phyloP scores from a whole-genome alignment of 2,797 vertebrate genomes.

The Garrulus glandarius region DNA sequence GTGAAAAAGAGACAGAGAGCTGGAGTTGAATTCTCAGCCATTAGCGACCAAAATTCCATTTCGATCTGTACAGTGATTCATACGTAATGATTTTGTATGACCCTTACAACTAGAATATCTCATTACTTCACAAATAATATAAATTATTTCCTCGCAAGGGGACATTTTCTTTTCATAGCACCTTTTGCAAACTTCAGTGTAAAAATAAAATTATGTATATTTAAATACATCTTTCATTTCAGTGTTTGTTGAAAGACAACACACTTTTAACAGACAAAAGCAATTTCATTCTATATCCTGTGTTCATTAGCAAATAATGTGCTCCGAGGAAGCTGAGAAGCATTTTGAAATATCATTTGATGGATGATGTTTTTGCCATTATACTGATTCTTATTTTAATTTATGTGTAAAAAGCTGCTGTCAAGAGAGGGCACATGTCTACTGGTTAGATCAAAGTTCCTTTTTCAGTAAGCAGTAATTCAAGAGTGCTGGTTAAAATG shows the following conservation, averaged over 20 bases:
- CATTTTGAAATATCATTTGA: neutral
- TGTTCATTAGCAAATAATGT: neutral
- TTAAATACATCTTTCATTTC: neutral
- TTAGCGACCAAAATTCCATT: neutral
- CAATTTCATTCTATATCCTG: neutral
- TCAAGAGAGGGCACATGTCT: neutral
- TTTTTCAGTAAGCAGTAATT: neutral
- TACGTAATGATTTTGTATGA: neutral
- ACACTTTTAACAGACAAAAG: neutral
- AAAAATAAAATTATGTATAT: neutral
- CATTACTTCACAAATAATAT: neutral
- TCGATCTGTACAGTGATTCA: neutral
- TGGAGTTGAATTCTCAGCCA: neutral
- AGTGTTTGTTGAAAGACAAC: neutral
- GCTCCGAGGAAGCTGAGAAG: neutral
- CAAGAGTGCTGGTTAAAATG: neutral
- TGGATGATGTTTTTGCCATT: neutral
- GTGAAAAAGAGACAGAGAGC: neutral
- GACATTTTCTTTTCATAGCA: neutral
- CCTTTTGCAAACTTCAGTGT: neutral
- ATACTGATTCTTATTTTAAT: neutral
- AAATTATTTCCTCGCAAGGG: neutral
- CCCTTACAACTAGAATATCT: neutral
- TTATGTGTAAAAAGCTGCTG: neutral
- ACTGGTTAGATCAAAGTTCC: neutral